Base-by-base conservation (phyloP, 2,797 vertebrate genomes). In the Yasuhikotakia modesta region DNA sequence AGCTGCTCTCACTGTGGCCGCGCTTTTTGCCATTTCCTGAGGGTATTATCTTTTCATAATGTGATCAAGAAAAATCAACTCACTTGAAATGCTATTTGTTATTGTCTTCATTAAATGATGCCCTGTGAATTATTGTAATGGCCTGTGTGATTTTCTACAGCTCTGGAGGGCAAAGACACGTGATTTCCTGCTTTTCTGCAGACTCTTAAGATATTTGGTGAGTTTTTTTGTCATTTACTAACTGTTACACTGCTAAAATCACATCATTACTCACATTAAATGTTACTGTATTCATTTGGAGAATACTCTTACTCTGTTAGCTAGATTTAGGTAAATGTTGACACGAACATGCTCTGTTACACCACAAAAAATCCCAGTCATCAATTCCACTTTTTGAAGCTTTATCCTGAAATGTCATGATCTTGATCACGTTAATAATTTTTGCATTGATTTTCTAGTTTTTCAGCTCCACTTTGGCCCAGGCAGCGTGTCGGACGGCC, bases 351-450 rank as follows among this genome's bases (percentile, higher is more conserved):
- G n/a, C 19, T 21, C 52, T 6, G 2, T 50, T 10, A 8, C 1
- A 39, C 45, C 0, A 17, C n/a, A 5, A 3, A 35, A 24, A 24
- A 66, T 58, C 60, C 43, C n/a, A 14, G 22, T 43, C 64, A 75
- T 77, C 12, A 73, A 78, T 79, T 19, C 60, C 63, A 57, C 21
- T 76, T 71, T 76, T 60, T 52, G 5, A 2, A 35, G 24, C 70
- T 72, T 65, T 13, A 43, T 61, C 66, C 75, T 35, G 53, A 82
- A 81, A 81, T 61, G 65, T 48, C 84, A 79, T 45, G n/a, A 78
- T 83, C 75, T 76, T 81, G 78, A 86, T 86, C 81, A 82, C 70
- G 74, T 73, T 83, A 83, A 87, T 85, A 81, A 82, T 70, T 64
- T 81, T 81, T 85, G 69, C 80, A 85, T 85, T 79, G 80, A 85